Conservation (phyloP, 2,888 invertebrate species). For the Cyclophora albipunctata region DNA sequence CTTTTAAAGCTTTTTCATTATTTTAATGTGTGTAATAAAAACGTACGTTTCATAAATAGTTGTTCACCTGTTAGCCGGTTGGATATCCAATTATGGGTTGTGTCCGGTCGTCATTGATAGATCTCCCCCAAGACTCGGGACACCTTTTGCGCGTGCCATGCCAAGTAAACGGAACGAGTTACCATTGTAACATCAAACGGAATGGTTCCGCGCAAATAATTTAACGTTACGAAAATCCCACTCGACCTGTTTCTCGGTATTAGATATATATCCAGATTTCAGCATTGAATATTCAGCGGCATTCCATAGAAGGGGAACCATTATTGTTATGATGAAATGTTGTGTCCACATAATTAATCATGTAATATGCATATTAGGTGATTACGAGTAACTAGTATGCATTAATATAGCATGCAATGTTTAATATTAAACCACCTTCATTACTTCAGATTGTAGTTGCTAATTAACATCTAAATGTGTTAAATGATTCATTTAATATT, state of each 20-base stretch:
- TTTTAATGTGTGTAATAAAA: conserved; percentile 19
- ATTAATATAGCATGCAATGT: too few relatives aligned
- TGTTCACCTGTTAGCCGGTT: conserved; percentile 51
- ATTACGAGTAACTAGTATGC: background rate
- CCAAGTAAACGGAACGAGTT: conserved; percentile 25
- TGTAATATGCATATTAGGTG: conserved; percentile 6
- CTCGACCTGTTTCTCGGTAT: conserved; percentile 20
- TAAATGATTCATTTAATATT: too few relatives aligned
- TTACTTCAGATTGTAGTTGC: too few relatives aligned
- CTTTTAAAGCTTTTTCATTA: conserved; percentile 4
- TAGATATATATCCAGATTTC: conserved; percentile 17
- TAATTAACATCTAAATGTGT: too few relatives aligned
- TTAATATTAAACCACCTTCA: too few relatives aligned
- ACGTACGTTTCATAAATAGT: conserved; percentile 36
- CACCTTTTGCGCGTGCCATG: conserved; percentile 58
- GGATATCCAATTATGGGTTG: conserved; percentile 44
- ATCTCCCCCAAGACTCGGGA: conserved; percentile 33
- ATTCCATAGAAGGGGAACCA: conserved; percentile 15
- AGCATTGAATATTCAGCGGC: conserved; percentile 18
- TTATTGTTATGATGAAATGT: conserved; percentile 13
- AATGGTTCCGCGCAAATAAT: conserved; percentile 18
- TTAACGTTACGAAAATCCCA: conserved; percentile 18
- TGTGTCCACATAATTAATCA: conserved; percentile 10
- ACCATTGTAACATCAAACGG: conserved; percentile 11
- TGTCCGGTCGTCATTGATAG: conserved; percentile 48